Percentiles rank a stretch among this genome's conserved stretches.
Evolutionary conservation across 2,113 vertebrate species (phyloP).

Genomic region (Oriolus oriolus): DNA sequence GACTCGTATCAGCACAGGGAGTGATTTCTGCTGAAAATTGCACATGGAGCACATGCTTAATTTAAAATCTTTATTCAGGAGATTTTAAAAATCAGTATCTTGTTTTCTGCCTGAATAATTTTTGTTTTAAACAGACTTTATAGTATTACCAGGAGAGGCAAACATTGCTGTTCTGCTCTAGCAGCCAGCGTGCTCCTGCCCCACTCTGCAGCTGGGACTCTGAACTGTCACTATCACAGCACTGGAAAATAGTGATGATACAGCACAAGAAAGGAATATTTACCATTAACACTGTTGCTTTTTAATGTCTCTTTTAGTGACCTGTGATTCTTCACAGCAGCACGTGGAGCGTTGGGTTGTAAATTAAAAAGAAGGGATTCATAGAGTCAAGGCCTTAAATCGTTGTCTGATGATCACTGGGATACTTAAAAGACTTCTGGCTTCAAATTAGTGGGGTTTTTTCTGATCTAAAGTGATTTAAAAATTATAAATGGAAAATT

Average conservation of each 20-base stretch:
- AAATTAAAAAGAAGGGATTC: background rate
- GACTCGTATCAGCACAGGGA: background rate
- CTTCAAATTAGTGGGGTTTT: background rate
- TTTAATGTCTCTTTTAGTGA: background rate
- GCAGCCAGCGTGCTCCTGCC: background rate
- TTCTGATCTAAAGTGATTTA: background rate
- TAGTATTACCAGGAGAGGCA: background rate
- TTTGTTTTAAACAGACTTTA: background rate
- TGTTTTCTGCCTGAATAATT: background rate
- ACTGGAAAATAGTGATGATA: background rate
- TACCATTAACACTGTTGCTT: background rate
- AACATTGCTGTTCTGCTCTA: background rate
- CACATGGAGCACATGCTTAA: background rate
- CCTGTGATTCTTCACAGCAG: background rate
- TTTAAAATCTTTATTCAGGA: background rate
- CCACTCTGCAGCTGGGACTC: background rate
- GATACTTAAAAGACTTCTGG: background rate
- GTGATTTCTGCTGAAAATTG: background rate
- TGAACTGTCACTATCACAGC: too few relatives aligned
- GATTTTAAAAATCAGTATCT: background rate
- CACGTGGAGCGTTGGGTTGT: accelerated
- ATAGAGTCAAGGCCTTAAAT: background rate
- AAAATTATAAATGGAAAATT: background rate
- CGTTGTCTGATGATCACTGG: accelerated
- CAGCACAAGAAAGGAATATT: background rate